These are phyloP conservation scores for Dromaius novaehollandiae DNA, from an alignment of 2,113 vertebrate species.

Conservation along the genomic window DNA sequence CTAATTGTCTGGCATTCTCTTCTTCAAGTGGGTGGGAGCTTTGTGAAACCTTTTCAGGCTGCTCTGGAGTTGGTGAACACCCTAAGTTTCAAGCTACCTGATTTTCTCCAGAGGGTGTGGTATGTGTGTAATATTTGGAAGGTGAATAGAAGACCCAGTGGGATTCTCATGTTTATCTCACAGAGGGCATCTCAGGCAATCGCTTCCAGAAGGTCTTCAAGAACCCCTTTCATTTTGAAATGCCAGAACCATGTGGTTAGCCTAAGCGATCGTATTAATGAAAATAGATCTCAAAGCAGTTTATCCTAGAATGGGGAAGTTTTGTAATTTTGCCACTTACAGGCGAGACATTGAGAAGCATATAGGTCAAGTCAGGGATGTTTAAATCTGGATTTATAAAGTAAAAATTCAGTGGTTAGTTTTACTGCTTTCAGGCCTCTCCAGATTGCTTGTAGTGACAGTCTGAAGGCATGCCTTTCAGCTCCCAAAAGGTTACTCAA, in stretches of 20 bases:
- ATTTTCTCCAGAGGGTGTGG: slow-evolving; percentile 54
- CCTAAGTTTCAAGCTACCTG: slow-evolving; percentile 18
- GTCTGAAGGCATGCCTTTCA: neutral
- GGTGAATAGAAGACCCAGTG: slow-evolving; percentile 25
- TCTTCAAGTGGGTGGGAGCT: slow-evolving; percentile 65
- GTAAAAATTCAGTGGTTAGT: neutral
- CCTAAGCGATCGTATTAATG: neutral
- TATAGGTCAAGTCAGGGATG: neutral
- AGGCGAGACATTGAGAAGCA: neutral
- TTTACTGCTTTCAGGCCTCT: neutral
- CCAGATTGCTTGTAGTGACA: neutral
- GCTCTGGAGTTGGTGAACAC: slow-evolving; percentile 11
- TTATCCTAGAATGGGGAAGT: neutral
- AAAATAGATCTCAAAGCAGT: slow-evolving; percentile 11
- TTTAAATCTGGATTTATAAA: neutral
- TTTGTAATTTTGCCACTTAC: neutral
- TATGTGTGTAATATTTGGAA: slow-evolving; percentile 18
- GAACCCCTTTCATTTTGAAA: neutral
- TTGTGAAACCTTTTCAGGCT: slow-evolving; percentile 48
- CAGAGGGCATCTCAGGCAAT: slow-evolving; percentile 54
- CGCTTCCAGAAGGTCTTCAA: neutral
- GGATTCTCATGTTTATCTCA: slow-evolving; percentile 41
- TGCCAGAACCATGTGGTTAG: slow-evolving; percentile 16
- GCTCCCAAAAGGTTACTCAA: neutral
- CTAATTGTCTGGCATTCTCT: slow-evolving; percentile 61